phyloP scores from a whole-genome alignment of 2,888 invertebrate species.

The Lordiphosa andalusiaca region DNA sequence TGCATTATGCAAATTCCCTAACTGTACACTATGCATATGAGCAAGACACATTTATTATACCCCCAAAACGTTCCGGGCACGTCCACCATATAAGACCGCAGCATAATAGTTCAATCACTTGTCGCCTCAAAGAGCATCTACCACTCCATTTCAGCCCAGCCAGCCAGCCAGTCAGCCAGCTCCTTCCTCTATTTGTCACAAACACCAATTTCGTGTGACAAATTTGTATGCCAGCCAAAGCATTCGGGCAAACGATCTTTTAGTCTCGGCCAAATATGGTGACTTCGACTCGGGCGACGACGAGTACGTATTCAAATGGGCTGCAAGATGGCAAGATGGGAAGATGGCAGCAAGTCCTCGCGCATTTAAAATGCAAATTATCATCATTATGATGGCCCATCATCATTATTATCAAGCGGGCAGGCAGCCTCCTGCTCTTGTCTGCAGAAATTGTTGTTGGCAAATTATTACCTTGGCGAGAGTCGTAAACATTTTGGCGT shows the following conservation, averaged over 20 bases:
- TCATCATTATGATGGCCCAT: slow-evolving; percentile 72
- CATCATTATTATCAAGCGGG: slow-evolving; percentile 30
- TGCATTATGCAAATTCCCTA: slow-evolving; percentile 10
- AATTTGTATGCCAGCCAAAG: slow-evolving; percentile 57
- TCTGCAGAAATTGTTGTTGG: slow-evolving; percentile 57
- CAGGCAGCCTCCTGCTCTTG: slow-evolving; percentile 19
- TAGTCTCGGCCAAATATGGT: slow-evolving; percentile 61
- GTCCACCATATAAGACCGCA: slow-evolving; percentile 39
- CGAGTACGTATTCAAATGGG: slow-evolving; percentile 59
- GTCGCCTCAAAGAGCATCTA: slow-evolving; percentile 49
- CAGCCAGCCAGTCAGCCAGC: not conserved
- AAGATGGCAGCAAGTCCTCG: slow-evolving; percentile 23
- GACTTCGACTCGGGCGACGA: slow-evolving; percentile 33
- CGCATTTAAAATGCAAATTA: slow-evolving; percentile 75
- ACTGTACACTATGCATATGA: slow-evolving; percentile 12
- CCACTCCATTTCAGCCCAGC: not conserved
- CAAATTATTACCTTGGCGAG: slow-evolving; percentile 70
- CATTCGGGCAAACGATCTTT: slow-evolving; percentile 28
- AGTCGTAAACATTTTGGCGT: slow-evolving; percentile 66
- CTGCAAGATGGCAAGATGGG: slow-evolving; percentile 1
- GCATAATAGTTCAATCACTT: slow-evolving; percentile 71
- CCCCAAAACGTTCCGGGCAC: not conserved
- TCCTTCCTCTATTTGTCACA: slow-evolving; percentile 64
- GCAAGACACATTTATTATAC: slow-evolving; percentile 46
- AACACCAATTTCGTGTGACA: slow-evolving; percentile 76